Percentiles rank a stretch among this genome's conserved stretches.
Evolutionary conservation across 1,140 invertebrate species (phyloP).

Genomic region (Eurosta solidaginis): DNA sequence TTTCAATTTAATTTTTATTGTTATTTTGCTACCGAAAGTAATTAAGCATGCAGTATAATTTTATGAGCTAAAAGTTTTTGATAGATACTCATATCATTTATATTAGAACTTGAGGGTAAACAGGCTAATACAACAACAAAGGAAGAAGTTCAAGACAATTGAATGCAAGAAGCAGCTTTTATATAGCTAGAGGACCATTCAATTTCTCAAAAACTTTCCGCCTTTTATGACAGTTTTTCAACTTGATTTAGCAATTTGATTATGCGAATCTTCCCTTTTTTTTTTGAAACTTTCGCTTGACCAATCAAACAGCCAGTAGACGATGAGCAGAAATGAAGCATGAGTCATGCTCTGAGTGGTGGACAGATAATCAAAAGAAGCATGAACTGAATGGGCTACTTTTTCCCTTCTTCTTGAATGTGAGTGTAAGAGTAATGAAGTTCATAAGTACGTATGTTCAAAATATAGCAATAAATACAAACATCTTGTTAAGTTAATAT

Average conservation of each 20-base stretch:
- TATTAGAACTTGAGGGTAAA: not conserved
- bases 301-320: not conserved
- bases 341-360: not conserved
- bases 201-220: constrained; percentile 17
- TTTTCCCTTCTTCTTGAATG: not conserved
- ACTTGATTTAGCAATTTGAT: constrained; percentile 2
- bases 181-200: not conserved
- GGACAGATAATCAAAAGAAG: not conserved
- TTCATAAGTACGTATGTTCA: not conserved
- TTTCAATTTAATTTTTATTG: not conserved
- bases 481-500: constrained; percentile 16
- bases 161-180: not conserved
- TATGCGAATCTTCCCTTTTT: not conserved
- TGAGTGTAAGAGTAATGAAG: too few species aligned
- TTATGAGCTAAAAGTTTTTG: not conserved
- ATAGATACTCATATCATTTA: not conserved
- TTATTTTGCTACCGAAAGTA: constrained; percentile 1
- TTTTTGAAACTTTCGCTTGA: not conserved
- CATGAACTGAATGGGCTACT: too few species aligned
- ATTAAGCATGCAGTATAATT: constrained; percentile 4
- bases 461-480: too few species aligned
- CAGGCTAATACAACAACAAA: not conserved
- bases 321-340: not conserved
- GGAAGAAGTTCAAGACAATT: not conserved
- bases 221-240: constrained; percentile 26